A percentile compares a stretch with the other conserved stretches of the same genome.
Evolutionary conservation across 2,888 invertebrate genomes (phyloP).

Genomic region (Meandrusa payeni): DNA sequence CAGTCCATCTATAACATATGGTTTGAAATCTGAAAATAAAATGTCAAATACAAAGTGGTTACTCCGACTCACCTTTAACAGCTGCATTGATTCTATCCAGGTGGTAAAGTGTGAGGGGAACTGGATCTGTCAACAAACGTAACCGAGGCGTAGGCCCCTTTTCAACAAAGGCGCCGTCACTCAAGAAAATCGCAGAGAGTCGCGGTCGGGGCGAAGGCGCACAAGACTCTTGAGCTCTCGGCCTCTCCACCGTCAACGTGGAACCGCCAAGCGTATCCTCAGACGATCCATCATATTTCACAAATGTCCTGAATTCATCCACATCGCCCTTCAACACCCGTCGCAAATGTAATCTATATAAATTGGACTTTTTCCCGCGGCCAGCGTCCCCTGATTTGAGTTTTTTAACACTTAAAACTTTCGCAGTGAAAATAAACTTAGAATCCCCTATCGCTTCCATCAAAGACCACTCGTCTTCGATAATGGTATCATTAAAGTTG

Average conservation of each 20-base stretch:
- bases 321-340: constrained; percentile 71
- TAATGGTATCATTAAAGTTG: constrained; percentile 74
- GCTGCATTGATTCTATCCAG: constrained; percentile 77
- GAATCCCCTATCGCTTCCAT: constrained; percentile 74
- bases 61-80: constrained; percentile 76
- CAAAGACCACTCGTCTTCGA: constrained; percentile 74
- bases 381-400: constrained; percentile 50
- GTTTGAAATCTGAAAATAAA: too few species aligned
- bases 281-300: constrained; percentile 54
- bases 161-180: constrained; percentile 52
- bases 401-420: constrained; percentile 71
- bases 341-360: constrained; percentile 69
- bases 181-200: constrained; percentile 72
- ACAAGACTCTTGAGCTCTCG: constrained; percentile 58
- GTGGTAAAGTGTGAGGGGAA: constrained; percentile 75
- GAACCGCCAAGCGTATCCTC: constrained; percentile 64
- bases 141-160: constrained; percentile 55
- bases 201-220: constrained; percentile 68
- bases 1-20: too few species aligned
- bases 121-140: constrained; percentile 68
- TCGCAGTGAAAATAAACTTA: constrained; percentile 75
- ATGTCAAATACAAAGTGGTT: neutral
- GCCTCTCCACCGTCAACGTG: constrained; percentile 58
- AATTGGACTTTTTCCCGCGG: constrained; percentile 57
- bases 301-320: constrained; percentile 54